These are phyloP conservation scores for Serripes groenlandicus DNA, from an alignment of 2,888 invertebrate species.

Conservation along the genomic window DNA sequence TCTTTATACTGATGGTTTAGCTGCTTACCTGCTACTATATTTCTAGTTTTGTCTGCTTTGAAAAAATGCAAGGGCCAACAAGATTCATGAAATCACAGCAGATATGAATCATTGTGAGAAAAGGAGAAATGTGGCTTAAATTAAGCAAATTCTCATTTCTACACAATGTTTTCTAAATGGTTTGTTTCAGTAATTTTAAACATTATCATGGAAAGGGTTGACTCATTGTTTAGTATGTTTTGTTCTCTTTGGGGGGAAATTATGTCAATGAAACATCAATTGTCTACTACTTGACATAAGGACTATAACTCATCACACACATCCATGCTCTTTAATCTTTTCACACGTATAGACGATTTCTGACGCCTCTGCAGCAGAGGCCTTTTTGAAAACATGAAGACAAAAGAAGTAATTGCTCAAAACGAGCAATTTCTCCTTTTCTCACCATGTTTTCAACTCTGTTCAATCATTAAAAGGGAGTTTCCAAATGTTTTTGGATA, in stretches of 20 bases:
- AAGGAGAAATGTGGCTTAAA: slow-evolving; percentile 6
- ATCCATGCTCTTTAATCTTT: neutral
- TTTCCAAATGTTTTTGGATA: no score
- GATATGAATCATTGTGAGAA: slow-evolving; percentile 6
- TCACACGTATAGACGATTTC: neutral
- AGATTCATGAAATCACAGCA: no score
- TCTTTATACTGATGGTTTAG: no score
- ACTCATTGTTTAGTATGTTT: no score
- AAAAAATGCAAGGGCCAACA: no score
- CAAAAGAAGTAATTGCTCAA: neutral
- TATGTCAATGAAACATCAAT: neutral
- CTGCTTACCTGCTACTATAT: no score
- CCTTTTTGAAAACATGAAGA: neutral
- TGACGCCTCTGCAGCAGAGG: neutral
- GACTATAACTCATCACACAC: neutral
- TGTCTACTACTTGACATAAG: neutral
- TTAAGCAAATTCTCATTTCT: slow-evolving; percentile 1
- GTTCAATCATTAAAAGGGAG: no score
- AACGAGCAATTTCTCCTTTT: neutral
- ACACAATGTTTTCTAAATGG: neutral
- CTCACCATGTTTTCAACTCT: neutral
- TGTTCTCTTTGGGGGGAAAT: no score
- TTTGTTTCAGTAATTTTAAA: no score
- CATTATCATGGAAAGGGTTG: no score
- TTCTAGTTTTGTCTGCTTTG: no score